These are phyloP conservation scores for Cotesia glomerata DNA, from an alignment of 1,140 invertebrate genomes.

Conservation along the genomic window DNA sequence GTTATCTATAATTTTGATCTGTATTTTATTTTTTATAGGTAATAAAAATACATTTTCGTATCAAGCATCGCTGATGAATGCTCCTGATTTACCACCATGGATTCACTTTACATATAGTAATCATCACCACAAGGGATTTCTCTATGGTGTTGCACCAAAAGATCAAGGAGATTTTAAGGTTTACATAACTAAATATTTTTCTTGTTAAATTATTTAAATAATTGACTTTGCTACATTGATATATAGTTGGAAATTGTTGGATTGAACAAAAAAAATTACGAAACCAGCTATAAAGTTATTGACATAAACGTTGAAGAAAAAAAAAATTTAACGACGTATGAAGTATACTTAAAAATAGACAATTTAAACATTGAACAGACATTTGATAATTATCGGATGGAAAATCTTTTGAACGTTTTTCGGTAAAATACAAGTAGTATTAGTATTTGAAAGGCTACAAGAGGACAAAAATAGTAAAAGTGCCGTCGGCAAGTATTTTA, in stretches of 20 bases:
- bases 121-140: conserved; percentile 73
- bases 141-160: conserved; percentile 80
- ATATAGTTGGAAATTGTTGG: conserved; percentile 76
- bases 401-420: conserved; percentile 78
- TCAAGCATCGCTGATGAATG: conserved; percentile 70
- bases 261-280: conserved; percentile 77
- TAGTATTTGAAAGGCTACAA: not conserved
- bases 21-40: conserved; percentile 42
- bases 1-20: too few species aligned
- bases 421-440: conserved; percentile 44
- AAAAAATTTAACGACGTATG: conserved; percentile 72
- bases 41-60: conserved; percentile 70
- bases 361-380: conserved; percentile 87
- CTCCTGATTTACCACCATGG: conserved; percentile 84
- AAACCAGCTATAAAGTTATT: conserved; percentile 72
- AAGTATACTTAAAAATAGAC: conserved; percentile 86
- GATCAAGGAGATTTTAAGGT: conserved; percentile 65
- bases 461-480: not conserved
- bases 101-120: conserved; percentile 81
- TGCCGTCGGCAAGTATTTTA: not conserved
- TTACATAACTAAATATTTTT: conserved; percentile 25
- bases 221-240: not conserved
- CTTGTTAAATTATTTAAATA: not conserved
- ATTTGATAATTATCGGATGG: conserved; percentile 72
- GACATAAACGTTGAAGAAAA: conserved; percentile 72